Evolutionary conservation across 2,113 vertebrate species (phyloP), one percentile per base, ranked within the genome.

Genomic region (Scomber scombrus): DNA sequence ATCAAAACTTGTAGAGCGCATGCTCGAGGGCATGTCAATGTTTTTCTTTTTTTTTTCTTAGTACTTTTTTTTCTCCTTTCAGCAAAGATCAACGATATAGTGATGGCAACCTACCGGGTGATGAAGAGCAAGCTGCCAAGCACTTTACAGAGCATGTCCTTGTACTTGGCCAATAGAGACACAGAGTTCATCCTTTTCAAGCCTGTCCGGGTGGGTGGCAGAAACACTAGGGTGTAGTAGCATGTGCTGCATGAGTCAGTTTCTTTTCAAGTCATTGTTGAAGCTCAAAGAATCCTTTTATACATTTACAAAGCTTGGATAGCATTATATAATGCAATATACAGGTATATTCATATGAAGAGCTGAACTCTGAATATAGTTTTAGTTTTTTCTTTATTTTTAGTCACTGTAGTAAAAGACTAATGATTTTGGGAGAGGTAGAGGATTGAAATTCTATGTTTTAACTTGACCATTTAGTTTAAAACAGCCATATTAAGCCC

Each of bases 151-250:
- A 99, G 98, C 92, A 97, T 99, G 97, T 97, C 97, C 0, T 90
- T 99, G 77, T 99, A 99, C 88, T 91, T 99, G 49, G 97, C 97
- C 92, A 99, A 99, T 85, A 98, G 95, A 94, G 98, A 99, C 47
- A 99, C 98, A 0, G 98, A 99, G 90, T 97, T 98, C 93, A 98
- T 99, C 91, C 94, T 99, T 80, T 99, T 99, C 93, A 99, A 99
- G 82, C 98, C 98, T 18, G 97, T 99, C 26, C 94, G 96, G 95
- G 98, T 99, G 88, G 94, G 98, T 97, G 85, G 87, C 61, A 21
- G 47, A 63, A 78, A 68, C 16, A 15, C 46, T 54, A 18, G 29
- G 75, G 14, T 68, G 52, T 69, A 63, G 52, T 69, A 63, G 60
- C 87, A 62, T 52, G 51, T 40, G 49, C 63, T 15, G 67, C 55